Base-by-base conservation (phyloP, 2,888 invertebrate genomes). In the Suillia variegata region DNA sequence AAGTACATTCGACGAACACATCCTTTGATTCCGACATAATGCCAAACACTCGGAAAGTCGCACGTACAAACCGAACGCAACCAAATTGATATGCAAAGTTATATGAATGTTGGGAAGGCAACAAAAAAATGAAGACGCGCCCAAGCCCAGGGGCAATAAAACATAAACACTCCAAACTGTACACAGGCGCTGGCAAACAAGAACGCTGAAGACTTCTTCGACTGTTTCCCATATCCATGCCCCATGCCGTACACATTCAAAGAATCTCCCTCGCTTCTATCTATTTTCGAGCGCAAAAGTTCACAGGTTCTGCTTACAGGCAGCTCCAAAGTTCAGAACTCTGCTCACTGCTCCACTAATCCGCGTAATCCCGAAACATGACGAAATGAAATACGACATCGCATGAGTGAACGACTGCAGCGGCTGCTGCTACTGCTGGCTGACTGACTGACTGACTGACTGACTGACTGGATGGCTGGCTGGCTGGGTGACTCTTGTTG, bases 301-400 rank as follows among this genome's bases (percentile, higher is more conserved):
- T 67, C 67, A 67, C 63, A 67, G 61, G 63, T 63, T 64, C 62
- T n/a, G 42, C 54, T 17, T 21, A 38, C 54, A 59, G 18, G 57
- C 61, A 56, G 63, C 66, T 67, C 59, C 62, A 67, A 73, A 73
- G 73, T 73, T 73, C 73, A 73, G 68, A 57, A 45, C 51, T 50
- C 70, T 71, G 67, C 71, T 70, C 74, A 71, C 72, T 71, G n/a
- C 74, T 70, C 67, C 70, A 69, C 75, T 78, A 78, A 78, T 78
- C 78, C 76, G 65, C 69, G 67, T 78, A 78, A 78, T 77, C 78
- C 75, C 70, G 69, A 69, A 75, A 77, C 78, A 78, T 78, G 78
- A 78, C 76, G 78, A 77, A 78, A 78, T 78, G 77, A 78, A 78
- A 77, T 78, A 77, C 75, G 75, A 77, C 69, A 71, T 70, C 71